Conservation (phyloP, 2,888 invertebrate species). For the Pterobdella sp. region DNA sequence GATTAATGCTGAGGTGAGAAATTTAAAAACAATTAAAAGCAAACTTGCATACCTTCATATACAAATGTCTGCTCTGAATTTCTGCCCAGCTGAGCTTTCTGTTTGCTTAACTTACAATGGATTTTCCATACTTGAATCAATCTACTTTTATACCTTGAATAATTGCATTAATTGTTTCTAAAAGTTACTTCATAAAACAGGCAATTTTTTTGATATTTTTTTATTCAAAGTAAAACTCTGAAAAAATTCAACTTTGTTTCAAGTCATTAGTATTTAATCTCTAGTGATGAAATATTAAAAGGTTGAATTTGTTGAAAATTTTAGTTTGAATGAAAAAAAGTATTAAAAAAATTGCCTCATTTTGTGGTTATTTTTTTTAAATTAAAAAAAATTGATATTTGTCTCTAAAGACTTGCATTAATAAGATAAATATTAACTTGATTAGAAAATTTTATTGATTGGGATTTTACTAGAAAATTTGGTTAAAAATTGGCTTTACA, state of each 20-base stretch:
- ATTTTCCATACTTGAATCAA: slow-evolving; percentile 48
- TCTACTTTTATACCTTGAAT: slow-evolving; percentile 50
- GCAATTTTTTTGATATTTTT: too few species aligned
- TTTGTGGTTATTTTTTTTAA: background rate
- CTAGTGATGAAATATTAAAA: background rate
- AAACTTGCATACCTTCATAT: slow-evolving; percentile 44
- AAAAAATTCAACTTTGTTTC: background rate
- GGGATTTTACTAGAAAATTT: background rate
- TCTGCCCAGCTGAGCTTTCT: slow-evolving; percentile 42
- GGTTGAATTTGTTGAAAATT: background rate
- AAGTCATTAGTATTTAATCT: background rate
- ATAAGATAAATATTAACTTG: too few species aligned
- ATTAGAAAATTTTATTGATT: background rate
- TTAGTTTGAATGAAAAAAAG: too few species aligned
- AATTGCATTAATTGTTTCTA: background rate
- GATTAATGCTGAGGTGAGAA: too few species aligned
- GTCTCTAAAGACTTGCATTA: too few species aligned
- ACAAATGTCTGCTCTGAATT: slow-evolving; percentile 43
- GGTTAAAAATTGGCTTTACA: background rate
- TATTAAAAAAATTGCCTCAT: too few species aligned
- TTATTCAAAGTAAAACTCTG: background rate
- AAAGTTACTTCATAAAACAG: background rate
- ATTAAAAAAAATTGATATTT: too few species aligned
- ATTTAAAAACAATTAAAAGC: too few species aligned
- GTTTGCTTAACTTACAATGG: slow-evolving; percentile 56